Percentiles rank a stretch among this genome's conserved stretches.
phyloP scores from a whole-genome alignment of 2,113 vertebrate species.

The Anguilla rostrata region DNA sequence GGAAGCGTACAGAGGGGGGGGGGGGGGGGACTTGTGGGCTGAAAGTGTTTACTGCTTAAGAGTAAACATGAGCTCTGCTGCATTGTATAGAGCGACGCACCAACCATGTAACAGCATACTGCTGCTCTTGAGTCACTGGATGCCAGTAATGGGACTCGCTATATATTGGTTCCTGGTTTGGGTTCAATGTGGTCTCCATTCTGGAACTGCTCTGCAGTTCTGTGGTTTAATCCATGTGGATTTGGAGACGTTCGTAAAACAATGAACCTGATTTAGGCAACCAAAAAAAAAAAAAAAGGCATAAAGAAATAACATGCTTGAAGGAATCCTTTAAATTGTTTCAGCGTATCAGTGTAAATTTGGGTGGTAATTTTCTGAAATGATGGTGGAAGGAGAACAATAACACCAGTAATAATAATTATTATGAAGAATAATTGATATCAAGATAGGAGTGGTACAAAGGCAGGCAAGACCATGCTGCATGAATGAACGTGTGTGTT shows the following conservation, averaged over 20 bases:
- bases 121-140: conserved; percentile 43
- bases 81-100: conserved; percentile 36
- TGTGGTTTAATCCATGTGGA: not conserved
- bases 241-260: not conserved
- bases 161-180: not conserved
- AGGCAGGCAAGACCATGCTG: too few relatives aligned
- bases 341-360: not conserved
- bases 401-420: too few relatives aligned
- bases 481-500: too few relatives aligned
- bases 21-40: conserved; percentile 34
- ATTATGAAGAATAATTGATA: too few relatives aligned
- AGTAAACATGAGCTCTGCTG: conserved; percentile 43
- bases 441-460: too few relatives aligned
- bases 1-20: conserved; percentile 6
- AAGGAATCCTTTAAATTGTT: not conserved
- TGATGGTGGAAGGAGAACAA: too few relatives aligned
- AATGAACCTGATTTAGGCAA: not conserved
- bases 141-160: conserved; percentile 40
- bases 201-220: not conserved
- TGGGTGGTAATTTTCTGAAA: too few relatives aligned
- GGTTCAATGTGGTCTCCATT: not conserved
- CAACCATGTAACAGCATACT: conserved; percentile 44
- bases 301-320: not conserved
- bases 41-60: conserved; percentile 35
- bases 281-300: not conserved